Conservation (phyloP, 1,140 invertebrate species). For the Sitobion miscanthi region DNA sequence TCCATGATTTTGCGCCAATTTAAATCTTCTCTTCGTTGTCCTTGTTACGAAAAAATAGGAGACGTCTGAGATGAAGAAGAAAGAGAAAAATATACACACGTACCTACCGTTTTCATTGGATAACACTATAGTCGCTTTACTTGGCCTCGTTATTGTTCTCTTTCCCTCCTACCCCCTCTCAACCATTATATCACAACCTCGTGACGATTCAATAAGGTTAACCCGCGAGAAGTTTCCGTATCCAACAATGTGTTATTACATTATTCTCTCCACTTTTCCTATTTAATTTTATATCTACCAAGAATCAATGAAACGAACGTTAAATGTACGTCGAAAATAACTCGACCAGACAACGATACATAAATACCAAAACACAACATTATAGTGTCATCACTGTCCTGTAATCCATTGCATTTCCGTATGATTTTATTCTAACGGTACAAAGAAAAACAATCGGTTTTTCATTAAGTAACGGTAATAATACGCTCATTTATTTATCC, state of each 20-base stretch:
- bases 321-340: constrained; percentile 16
- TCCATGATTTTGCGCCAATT: neutral
- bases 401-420: neutral
- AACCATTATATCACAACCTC: neutral
- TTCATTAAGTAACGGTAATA: neutral
- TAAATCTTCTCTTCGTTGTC: neutral
- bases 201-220: constrained; percentile 43
- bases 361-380: neutral
- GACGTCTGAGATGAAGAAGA: neutral
- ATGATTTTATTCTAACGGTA: neutral
- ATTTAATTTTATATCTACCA: neutral
- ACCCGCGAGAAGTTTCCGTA: constrained; percentile 28
- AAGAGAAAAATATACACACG: constrained; percentile 3
- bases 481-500: neutral
- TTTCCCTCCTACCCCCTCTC: neutral
- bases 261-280: neutral
- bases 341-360: neutral
- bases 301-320: neutral
- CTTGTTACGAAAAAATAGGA: neutral
- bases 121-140: constrained; percentile 28
- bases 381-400: neutral
- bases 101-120: constrained; percentile 15
- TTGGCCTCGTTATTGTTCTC: constrained; percentile 37
- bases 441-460: neutral
- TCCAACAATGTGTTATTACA: constrained; percentile 34